phyloP scores from a whole-genome alignment of 2,113 vertebrate genomes.

The Mungos mungo region DNA sequence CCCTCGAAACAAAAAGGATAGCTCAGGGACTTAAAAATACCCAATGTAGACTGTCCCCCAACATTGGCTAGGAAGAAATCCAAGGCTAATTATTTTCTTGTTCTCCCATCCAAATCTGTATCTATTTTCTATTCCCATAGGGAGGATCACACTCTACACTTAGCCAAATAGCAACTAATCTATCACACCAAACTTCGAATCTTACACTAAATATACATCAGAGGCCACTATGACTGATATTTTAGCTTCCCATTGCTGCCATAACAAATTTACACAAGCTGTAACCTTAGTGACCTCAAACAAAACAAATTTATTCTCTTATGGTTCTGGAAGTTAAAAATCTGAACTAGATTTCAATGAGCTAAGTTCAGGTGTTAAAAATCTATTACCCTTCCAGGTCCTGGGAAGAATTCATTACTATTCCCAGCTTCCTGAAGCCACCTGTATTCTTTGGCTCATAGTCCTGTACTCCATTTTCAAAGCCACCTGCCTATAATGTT shows the following conservation, averaged over 20 bases:
- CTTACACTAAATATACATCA: neutral
- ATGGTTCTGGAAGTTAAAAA: neutral
- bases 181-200: neutral
- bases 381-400: too few relatives aligned
- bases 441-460: neutral
- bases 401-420: neutral
- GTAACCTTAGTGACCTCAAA: neutral
- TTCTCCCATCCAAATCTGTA: neutral
- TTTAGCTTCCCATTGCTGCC: neutral
- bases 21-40: neutral
- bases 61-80: neutral
- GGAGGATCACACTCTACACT: neutral
- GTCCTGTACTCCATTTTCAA: neutral
- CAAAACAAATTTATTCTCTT: neutral
- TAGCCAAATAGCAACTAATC: neutral
- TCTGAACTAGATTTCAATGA: neutral
- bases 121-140: neutral
- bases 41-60: neutral
- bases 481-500: neutral
- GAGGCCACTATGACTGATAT: neutral
- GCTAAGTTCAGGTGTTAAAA: neutral
- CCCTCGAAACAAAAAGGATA: neutral
- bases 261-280: neutral
- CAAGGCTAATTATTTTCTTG: neutral
- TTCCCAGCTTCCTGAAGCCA: neutral